Evolutionary conservation across 2,113 vertebrate genomes (phyloP).

Genomic region (Microcebus murinus): DNA sequence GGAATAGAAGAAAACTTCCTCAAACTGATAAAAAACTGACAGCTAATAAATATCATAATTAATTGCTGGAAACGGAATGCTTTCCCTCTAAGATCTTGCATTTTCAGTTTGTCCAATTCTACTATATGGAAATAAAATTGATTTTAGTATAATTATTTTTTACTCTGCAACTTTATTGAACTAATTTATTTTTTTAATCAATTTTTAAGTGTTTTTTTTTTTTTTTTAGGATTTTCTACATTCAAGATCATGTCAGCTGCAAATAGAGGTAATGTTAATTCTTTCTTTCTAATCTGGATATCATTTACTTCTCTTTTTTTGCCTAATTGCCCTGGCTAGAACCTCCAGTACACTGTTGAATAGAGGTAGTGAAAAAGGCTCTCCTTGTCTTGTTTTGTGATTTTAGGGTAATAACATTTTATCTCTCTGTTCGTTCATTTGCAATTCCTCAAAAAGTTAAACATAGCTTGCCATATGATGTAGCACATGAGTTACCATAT

Average conservation of each 20-base stretch:
- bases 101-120: neutral
- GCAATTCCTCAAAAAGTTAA: neutral
- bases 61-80: neutral
- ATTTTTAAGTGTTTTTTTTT: no score
- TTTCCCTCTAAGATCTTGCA: neutral
- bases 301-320: neutral
- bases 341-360: neutral
- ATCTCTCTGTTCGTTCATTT: neutral
- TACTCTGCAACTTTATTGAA: neutral
- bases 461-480: neutral
- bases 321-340: neutral
- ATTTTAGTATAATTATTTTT: neutral
- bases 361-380: neutral
- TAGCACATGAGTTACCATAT: neutral
- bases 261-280: neutral
- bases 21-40: neutral
- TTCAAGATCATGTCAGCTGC: neutral
- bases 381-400: neutral
- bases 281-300: neutral
- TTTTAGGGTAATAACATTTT: neutral
- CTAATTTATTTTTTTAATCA: neutral
- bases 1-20: neutral
- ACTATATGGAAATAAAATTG: neutral
- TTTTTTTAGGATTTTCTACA: neutral
- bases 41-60: neutral